Conservation (phyloP, 2,113 vertebrate genomes). For the Atlantisia rogersi region DNA sequence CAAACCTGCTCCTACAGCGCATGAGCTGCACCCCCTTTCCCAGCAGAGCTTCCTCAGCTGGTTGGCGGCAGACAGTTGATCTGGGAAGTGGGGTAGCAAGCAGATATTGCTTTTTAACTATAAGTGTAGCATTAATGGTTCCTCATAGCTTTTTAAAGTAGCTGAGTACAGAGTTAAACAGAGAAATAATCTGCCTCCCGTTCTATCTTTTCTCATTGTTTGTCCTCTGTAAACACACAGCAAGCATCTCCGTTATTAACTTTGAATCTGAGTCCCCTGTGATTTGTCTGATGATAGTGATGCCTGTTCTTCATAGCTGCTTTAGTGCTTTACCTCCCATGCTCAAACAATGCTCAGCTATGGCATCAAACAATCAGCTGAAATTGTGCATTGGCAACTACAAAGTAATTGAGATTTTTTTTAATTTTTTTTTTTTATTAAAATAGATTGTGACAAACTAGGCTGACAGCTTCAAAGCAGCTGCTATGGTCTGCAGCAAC, state of each 20-base stretch:
- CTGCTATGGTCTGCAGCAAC: not conserved
- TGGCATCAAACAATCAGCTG: not conserved
- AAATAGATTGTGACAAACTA: not conserved
- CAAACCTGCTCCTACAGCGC: not conserved
- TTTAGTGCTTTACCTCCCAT: not conserved
- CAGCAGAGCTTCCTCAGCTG: not conserved
- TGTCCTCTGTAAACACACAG: slow-evolving; percentile 24
- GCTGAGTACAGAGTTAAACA: not conserved
- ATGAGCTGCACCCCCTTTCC: not conserved
- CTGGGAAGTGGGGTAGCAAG: not conserved
- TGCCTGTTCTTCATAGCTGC: not conserved
- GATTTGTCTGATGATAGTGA: not conserved
- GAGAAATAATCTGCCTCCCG: not conserved
- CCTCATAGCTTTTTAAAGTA: not conserved
- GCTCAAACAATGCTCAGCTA: not conserved
- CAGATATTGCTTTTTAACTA: not conserved
- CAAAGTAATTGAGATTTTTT: not conserved
- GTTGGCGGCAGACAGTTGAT: not conserved
- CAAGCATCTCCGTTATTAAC: not conserved
- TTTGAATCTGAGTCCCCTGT: not conserved
- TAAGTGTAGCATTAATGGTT: not conserved
- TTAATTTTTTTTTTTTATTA: not conserved
- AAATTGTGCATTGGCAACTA: not conserved
- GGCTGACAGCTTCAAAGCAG: slow-evolving; percentile 10
- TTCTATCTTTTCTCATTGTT: not conserved